Evolutionary conservation across 2,888 invertebrate species (phyloP).

Genomic region (Heliconius erato): DNA sequence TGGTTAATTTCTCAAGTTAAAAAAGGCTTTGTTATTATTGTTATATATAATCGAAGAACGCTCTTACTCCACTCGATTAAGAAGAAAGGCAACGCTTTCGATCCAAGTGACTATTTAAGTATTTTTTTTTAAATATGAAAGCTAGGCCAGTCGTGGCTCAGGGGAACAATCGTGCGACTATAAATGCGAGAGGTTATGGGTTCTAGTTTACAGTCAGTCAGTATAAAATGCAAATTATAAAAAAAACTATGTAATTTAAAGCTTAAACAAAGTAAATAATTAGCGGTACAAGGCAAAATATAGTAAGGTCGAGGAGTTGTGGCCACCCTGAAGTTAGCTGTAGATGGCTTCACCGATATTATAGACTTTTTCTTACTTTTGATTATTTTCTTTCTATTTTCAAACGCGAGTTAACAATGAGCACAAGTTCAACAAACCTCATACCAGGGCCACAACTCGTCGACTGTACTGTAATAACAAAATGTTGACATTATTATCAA

Average conservation of each 20-base stretch:
- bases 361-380: neutral
- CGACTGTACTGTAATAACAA: neutral
- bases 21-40: too few relatives aligned
- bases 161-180: too few relatives aligned
- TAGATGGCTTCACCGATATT: neutral
- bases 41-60: too few relatives aligned
- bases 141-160: too few relatives aligned
- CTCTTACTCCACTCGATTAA: too few relatives aligned
- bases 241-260: neutral
- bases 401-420: neutral
- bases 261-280: neutral
- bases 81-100: too few relatives aligned
- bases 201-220: too few relatives aligned
- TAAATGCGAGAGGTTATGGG: too few relatives aligned
- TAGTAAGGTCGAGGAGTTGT: neutral
- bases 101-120: too few relatives aligned
- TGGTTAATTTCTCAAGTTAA: too few relatives aligned
- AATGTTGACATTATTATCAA: conserved; percentile 20
- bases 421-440: neutral
- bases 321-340: neutral
- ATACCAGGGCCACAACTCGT: neutral
- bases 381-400: neutral
- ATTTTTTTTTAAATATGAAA: too few relatives aligned
- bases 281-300: neutral
- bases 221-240: too few relatives aligned